Evolutionary conservation across 2,113 vertebrate species (phyloP).

Genomic region (Microtus montanus): DNA sequence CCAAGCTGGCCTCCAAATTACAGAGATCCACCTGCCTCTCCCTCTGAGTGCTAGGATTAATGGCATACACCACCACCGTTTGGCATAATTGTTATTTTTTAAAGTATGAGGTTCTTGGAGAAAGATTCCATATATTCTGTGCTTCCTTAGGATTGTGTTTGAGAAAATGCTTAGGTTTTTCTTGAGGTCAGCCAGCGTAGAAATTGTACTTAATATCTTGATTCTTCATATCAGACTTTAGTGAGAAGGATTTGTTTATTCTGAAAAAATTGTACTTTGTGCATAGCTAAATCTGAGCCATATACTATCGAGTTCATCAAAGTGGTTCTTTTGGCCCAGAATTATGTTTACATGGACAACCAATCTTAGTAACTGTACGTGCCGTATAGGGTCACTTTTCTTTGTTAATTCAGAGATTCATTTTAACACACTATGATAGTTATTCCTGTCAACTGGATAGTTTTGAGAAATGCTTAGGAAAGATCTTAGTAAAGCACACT

Average conservation of each 20-base stretch:
- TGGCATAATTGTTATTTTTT: not conserved
- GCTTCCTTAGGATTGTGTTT: constrained; percentile 21
- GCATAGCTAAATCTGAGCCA: constrained; percentile 38
- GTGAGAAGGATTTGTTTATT: constrained; percentile 53
- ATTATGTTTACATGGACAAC: not conserved
- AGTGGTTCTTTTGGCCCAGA: not conserved
- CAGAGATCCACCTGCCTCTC: too few relatives aligned
- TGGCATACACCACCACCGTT: too few relatives aligned
- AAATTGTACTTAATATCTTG: constrained; percentile 30
- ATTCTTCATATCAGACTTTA: constrained; percentile 43
- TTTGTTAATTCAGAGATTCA: constrained; percentile 12
- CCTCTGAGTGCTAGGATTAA: too few relatives aligned
- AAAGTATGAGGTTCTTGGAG: constrained; percentile 23
- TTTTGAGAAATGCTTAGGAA: not conserved
- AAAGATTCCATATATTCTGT: not conserved
- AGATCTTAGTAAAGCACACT: not conserved
- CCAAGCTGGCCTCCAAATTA: too few relatives aligned
- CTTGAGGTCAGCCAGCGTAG: not conserved
- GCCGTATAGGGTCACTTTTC: not conserved
- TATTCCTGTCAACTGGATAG: not conserved
- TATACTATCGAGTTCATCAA: not conserved
- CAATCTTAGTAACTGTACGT: not conserved
- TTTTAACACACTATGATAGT: not conserved
- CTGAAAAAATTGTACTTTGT: constrained; percentile 49
- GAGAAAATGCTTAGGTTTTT: not conserved